Conservation (phyloP, 2,113 vertebrate species). For the Ictidomys tridecemlineatus region DNA sequence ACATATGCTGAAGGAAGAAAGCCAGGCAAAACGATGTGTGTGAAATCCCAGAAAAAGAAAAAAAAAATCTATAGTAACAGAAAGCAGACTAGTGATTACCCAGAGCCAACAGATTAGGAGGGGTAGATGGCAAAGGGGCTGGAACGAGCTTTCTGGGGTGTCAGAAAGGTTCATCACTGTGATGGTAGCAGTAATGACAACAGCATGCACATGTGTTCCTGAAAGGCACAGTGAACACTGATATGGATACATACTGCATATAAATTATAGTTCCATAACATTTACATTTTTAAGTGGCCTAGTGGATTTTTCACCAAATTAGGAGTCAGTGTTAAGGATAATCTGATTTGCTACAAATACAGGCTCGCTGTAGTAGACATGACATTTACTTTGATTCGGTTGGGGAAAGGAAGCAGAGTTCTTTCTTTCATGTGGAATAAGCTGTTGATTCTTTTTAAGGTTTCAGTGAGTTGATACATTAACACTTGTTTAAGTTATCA, state of each 20-base stretch:
- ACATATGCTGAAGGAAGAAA: not conserved
- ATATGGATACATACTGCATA: not conserved
- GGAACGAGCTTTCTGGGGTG: not conserved
- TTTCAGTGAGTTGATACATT: not conserved
- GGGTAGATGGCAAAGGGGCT: accelerated
- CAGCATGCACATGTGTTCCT: not conserved
- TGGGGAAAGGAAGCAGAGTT: not conserved
- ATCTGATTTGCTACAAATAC: not conserved
- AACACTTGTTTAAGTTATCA: not conserved
- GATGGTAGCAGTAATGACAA: not conserved
- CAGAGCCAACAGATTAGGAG: not conserved
- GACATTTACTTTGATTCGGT: not conserved
- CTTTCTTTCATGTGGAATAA: not conserved
- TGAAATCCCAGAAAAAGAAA: not conserved
- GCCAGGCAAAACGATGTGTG: not conserved
- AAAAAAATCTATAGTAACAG: not conserved
- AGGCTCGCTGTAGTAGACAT: not conserved
- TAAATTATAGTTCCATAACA: not conserved
- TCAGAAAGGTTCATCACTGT: not conserved
- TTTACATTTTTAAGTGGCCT: not conserved
- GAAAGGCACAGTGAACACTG: not conserved
- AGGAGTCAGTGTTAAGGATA: not conserved
- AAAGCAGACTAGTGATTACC: not conserved
- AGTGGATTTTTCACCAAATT: not conserved
- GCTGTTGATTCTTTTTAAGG: not conserved